These are phyloP conservation scores for Dicerorhinus sumatrensis DNA, from an alignment of 2,113 vertebrate genomes.

Conservation along the genomic window DNA sequence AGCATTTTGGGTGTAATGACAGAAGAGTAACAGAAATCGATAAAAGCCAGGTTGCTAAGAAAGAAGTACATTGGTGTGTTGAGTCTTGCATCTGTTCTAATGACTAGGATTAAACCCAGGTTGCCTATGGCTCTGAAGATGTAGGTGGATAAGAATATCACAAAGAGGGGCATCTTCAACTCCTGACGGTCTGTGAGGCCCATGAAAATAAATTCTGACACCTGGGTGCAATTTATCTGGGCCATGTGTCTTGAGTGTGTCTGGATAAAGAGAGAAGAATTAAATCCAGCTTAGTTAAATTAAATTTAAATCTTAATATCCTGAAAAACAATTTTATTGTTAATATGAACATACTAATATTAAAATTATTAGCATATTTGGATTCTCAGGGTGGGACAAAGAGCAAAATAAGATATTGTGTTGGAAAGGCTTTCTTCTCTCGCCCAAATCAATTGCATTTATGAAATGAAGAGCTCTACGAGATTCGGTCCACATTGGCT, in stretches of 20 bases:
- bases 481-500: neutral
- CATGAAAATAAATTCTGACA: constrained; percentile 38
- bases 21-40: constrained; percentile 68
- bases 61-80: constrained; percentile 73
- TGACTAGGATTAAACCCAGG: constrained; percentile 63
- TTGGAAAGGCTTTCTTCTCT: neutral
- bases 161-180: constrained; percentile 59
- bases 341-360: neutral
- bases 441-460: neutral
- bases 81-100: constrained; percentile 61
- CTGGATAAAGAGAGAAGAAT: neutral
- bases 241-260: neutral
- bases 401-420: neutral
- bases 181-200: constrained; percentile 37
- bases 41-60: constrained; percentile 72
- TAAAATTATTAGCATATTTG: neutral
- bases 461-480: neutral
- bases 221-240: constrained; percentile 45
- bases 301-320: neutral
- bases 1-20: constrained; percentile 74
- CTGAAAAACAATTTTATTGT: neutral
- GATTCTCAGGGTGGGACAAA: neutral
- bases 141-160: constrained; percentile 56
- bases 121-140: constrained; percentile 53
- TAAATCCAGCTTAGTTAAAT: neutral